These are phyloP conservation scores for Orestias chungarensis DNA, from an alignment of 2,797 vertebrate species.

Conservation along the genomic window DNA sequence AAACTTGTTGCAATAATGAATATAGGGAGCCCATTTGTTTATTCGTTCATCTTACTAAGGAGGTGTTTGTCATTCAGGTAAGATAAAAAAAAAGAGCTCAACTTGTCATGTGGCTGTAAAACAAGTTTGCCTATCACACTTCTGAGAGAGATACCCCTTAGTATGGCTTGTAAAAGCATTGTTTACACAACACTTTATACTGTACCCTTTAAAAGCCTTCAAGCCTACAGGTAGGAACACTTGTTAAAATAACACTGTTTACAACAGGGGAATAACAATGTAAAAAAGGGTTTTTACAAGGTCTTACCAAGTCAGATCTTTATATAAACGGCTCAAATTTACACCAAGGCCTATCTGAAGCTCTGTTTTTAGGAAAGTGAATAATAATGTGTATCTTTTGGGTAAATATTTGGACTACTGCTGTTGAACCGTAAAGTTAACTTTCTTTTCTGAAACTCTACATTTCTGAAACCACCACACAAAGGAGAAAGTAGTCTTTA, in stretches of 20 bases:
- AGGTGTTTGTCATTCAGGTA: conserved; percentile 55
- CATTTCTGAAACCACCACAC: conserved; percentile 63
- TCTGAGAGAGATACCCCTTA: conserved; percentile 58
- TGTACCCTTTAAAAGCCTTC: conserved; percentile 70
- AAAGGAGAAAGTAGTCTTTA: conserved; percentile 59
- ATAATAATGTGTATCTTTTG: conserved; percentile 40
- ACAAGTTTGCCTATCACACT: conserved; percentile 47
- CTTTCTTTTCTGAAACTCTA: conserved; percentile 60
- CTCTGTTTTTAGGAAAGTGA: conserved; percentile 31
- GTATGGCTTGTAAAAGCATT: conserved; percentile 58
- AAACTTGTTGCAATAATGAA: conserved; percentile 56
- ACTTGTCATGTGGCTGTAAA: conserved; percentile 58
- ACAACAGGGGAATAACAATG: conserved; percentile 23
- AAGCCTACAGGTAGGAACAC: conserved; percentile 53
- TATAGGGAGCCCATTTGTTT: conserved; percentile 63
- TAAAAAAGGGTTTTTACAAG: conserved; percentile 12
- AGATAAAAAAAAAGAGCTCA: conserved; percentile 59
- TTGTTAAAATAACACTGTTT: conserved; percentile 63
- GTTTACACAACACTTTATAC: conserved; percentile 72
- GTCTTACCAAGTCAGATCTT: background rate
- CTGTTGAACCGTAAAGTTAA: conserved; percentile 33
- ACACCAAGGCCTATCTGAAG: conserved; percentile 22
- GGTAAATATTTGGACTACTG: conserved; percentile 40
- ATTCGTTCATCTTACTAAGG: conserved; percentile 50
- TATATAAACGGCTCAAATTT: conserved; percentile 31